These are phyloP conservation scores for Cyclura pinguis DNA, from an alignment of 2,797 vertebrate genomes.

Conservation along the genomic window DNA sequence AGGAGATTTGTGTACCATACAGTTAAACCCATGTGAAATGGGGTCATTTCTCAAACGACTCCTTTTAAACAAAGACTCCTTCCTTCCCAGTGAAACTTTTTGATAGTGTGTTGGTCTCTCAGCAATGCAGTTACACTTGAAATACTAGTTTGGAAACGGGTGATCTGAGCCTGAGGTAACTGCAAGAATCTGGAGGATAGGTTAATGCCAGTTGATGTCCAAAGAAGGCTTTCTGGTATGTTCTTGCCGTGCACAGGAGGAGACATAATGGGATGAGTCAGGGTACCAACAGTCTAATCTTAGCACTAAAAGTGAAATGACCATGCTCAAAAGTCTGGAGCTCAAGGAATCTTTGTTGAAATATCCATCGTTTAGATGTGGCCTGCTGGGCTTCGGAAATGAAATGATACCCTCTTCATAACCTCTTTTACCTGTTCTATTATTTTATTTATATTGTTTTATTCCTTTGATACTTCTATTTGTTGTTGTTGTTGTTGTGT, in stretches of 20 bases:
- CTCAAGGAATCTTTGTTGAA: conserved; percentile 11
- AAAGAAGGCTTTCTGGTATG: conserved; percentile 52
- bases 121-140: conserved; percentile 70
- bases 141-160: conserved; percentile 73
- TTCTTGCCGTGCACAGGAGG: conserved; percentile 4
- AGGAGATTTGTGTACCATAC: not conserved
- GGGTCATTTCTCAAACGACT: conserved; percentile 15
- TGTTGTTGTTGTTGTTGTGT: no score
- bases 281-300: not conserved
- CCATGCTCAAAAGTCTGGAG: conserved; percentile 13
- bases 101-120: conserved; percentile 28
- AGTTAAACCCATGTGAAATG: not conserved
- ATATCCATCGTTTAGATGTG: not conserved
- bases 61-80: conserved; percentile 46
- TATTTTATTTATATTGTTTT: not conserved
- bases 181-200: conserved; percentile 65
- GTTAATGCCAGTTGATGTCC: conserved; percentile 58
- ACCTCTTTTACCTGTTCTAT: not conserved
- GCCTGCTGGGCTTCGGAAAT: not conserved
- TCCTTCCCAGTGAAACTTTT: conserved; percentile 58
- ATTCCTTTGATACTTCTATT: not conserved
- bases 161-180: conserved; percentile 41
- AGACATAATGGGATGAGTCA: conserved; percentile 42
- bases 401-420: not conserved
- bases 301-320: conserved; percentile 18